A percentile compares a stretch with the other conserved stretches of the same genome.
phyloP scores from a whole-genome alignment of 2,113 vertebrate genomes.

The Hemibagrus wyckioides region DNA sequence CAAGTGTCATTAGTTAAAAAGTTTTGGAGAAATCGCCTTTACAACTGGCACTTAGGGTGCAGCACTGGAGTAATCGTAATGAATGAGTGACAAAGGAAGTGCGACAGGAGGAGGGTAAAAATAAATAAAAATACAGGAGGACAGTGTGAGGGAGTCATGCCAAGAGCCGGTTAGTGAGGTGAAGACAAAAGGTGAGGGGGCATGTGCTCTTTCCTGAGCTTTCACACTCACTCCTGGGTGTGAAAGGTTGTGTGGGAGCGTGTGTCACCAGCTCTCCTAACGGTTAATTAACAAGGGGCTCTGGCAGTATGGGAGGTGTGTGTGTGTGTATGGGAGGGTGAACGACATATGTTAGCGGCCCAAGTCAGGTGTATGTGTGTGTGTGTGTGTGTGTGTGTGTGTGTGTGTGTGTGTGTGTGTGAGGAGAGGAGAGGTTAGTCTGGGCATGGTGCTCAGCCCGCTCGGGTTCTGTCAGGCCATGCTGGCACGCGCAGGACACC shows the following conservation, averaged over 20 bases:
- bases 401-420: background rate
- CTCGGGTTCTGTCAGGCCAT: slow-evolving; percentile 69
- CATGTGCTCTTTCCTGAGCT: slow-evolving; percentile 38
- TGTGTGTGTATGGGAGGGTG: slow-evolving; percentile 30
- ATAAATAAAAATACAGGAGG: slow-evolving; percentile 30
- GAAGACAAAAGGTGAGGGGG: slow-evolving; percentile 52
- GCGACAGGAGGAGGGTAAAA: slow-evolving; percentile 20
- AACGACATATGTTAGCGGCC: slow-evolving; percentile 50
- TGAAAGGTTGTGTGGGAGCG: slow-evolving; percentile 39
- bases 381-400: no score
- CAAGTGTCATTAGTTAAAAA: slow-evolving; percentile 90
- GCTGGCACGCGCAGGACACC: slow-evolving; percentile 76
- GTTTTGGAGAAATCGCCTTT: slow-evolving; percentile 86
- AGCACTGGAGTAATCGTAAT: slow-evolving; percentile 80
- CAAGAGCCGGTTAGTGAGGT: slow-evolving; percentile 38
- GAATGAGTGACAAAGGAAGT: slow-evolving; percentile 77
- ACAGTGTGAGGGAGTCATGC: slow-evolving; percentile 50
- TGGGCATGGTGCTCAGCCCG: slow-evolving; percentile 66
- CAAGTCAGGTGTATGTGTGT: slow-evolving; percentile 34
- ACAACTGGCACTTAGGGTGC: slow-evolving; percentile 79
- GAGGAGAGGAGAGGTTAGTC: slow-evolving; percentile 24
- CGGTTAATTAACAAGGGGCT: slow-evolving; percentile 56
- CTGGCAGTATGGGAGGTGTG: slow-evolving; percentile 26
- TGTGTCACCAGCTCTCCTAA: slow-evolving; percentile 48
- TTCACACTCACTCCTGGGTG: slow-evolving; percentile 40